Percentiles rank a stretch among this genome's conserved stretches.
These are phyloP conservation scores for Tachina grossa DNA, from an alignment of 2,888 invertebrate genomes.

Conservation along the genomic window DNA sequence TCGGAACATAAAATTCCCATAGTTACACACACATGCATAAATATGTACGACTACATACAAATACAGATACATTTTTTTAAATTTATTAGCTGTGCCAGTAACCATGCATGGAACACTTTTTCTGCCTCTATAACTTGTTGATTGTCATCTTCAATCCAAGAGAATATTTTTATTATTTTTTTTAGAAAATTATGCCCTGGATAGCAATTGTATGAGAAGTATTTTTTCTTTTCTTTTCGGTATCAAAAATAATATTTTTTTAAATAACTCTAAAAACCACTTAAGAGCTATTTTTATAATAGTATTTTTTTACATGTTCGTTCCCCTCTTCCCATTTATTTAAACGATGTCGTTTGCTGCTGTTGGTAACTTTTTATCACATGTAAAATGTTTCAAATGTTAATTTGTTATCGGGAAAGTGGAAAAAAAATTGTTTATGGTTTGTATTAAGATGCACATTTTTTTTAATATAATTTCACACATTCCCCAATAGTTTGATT, in stretches of 20 bases:
- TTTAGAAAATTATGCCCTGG: constrained; percentile 44
- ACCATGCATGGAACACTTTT: constrained; percentile 40
- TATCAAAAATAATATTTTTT: neutral
- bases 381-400: constrained; percentile 13
- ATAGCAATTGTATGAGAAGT: constrained; percentile 47
- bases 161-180: constrained; percentile 18
- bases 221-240: neutral
- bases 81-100: constrained; percentile 66
- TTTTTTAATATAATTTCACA: constrained; percentile 22
- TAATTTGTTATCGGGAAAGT: constrained; percentile 30
- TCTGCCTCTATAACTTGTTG: constrained; percentile 48
- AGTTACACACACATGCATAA: too few relatives aligned
- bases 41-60: too few relatives aligned
- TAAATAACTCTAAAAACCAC: constrained; percentile 44
- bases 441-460: too few relatives aligned
- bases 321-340: neutral
- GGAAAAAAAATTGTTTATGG: constrained; percentile 3
- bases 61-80: neutral
- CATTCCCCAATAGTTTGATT: constrained; percentile 2
- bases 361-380: constrained; percentile 29
- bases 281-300: constrained; percentile 31
- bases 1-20: too few relatives aligned
- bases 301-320: neutral
- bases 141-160: constrained; percentile 29
- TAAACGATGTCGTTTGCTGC: neutral